phyloP scores from a whole-genome alignment of 1,140 invertebrate species.

The Macrosteles quadrilineatus region DNA sequence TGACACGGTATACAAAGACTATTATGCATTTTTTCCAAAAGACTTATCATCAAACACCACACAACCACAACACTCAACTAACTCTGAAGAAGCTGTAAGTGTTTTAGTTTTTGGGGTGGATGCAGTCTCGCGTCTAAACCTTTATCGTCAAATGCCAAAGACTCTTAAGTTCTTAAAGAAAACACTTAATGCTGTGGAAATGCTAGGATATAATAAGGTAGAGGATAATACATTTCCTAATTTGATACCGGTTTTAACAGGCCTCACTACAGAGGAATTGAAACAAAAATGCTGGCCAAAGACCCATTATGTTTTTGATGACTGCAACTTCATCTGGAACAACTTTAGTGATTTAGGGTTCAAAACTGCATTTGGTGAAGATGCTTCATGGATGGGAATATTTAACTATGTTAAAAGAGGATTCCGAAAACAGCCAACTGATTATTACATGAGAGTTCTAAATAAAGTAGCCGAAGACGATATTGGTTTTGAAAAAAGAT shows the following conservation, averaged over 20 bases:
- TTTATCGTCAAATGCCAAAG: slow-evolving; percentile 56
- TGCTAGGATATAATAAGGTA: slow-evolving; percentile 52
- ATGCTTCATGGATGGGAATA: slow-evolving; percentile 56
- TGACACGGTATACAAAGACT: slow-evolving; percentile 42
- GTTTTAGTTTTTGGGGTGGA: slow-evolving; percentile 76
- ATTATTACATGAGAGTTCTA: slow-evolving; percentile 60
- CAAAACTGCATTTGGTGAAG: slow-evolving; percentile 58
- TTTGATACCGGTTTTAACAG: slow-evolving; percentile 50
- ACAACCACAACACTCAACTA: background rate
- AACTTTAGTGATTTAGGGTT: slow-evolving; percentile 55
- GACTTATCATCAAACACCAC: background rate
- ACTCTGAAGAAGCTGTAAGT: slow-evolving; percentile 29
- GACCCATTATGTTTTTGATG: slow-evolving; percentile 57
- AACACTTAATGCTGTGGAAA: slow-evolving; percentile 48
- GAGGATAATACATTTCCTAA: slow-evolving; percentile 55
- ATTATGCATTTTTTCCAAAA: slow-evolving; percentile 45
- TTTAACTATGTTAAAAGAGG: slow-evolving; percentile 61
- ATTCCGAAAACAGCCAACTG: slow-evolving; percentile 57
- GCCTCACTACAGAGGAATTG: slow-evolving; percentile 51
- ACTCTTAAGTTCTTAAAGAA: slow-evolving; percentile 52
- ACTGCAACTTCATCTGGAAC: slow-evolving; percentile 60
- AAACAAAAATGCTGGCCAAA: slow-evolving; percentile 42
- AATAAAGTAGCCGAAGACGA: slow-evolving; percentile 50
- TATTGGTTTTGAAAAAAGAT: slow-evolving; percentile 52
- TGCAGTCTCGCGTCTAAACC: slow-evolving; percentile 60